Conservation (phyloP, 2,797 vertebrate genomes). For the Bryconaethiops microstoma region DNA sequence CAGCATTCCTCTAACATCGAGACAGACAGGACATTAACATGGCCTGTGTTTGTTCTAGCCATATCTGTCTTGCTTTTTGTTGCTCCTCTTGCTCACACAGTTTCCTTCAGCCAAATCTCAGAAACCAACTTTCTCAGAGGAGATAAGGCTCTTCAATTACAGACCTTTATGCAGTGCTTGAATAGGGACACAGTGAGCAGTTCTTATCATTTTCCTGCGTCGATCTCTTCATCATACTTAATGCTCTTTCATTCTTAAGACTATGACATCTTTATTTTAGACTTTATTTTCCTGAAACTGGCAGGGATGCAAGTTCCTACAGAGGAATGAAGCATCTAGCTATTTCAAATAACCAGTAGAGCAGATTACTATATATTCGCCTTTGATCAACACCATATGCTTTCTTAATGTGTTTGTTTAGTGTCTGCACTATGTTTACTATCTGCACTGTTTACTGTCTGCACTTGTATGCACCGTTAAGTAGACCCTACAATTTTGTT, state of each 20-base stretch:
- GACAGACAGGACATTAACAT: constrained; percentile 2
- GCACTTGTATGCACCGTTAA: too few relatives aligned
- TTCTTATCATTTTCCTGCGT: constrained; percentile 59
- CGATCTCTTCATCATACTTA: constrained; percentile 55
- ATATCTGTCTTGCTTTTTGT: background rate
- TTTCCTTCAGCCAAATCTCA: constrained; percentile 2
- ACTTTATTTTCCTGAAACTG: background rate
- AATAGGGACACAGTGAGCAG: constrained; percentile 53
- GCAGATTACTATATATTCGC: too few relatives aligned
- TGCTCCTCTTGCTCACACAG: background rate
- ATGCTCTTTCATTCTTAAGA: constrained; percentile 47
- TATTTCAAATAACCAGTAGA: background rate
- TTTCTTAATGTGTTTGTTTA: too few relatives aligned
- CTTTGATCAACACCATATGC: too few relatives aligned
- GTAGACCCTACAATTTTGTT: too few relatives aligned
- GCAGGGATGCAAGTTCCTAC: background rate
- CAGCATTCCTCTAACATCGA: background rate
- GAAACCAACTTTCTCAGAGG: constrained; percentile 40
- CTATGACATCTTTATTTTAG: constrained; percentile 48
- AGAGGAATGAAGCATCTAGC: background rate
- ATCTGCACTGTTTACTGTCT: too few relatives aligned
- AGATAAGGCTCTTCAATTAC: constrained; percentile 47
- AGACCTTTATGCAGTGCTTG: constrained; percentile 31
- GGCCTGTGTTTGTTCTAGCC: background rate
- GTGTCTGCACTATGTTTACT: too few relatives aligned